A percentile compares a stretch with the other conserved stretches of the same genome.
Conservation (phyloP, 1,140 invertebrate species). For the Bombus impatiens region DNA sequence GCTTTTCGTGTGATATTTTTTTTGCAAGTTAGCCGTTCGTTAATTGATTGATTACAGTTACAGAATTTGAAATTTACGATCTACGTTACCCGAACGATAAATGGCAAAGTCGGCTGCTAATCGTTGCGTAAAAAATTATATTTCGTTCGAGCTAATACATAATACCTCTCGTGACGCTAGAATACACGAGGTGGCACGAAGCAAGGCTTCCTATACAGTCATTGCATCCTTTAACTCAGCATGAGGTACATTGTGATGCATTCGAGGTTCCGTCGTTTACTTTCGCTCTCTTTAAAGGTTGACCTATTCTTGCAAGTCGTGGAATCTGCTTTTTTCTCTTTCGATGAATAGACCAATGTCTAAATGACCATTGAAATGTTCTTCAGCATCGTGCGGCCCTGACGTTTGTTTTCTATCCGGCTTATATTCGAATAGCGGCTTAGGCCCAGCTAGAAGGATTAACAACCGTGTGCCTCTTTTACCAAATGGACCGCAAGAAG, state of each 20-base stretch:
- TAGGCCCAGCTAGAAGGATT: constrained; percentile 51
- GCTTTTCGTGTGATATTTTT: background rate
- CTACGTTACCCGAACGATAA: too few species aligned
- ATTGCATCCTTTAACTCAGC: constrained; percentile 29
- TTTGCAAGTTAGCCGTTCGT: too few species aligned
- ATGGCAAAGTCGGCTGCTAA: too few species aligned
- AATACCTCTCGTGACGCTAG: too few species aligned
- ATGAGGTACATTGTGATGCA: constrained; percentile 42
- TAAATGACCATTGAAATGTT: constrained; percentile 64
- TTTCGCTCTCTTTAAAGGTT: constrained; percentile 60
- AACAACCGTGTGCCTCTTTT: constrained; percentile 43
- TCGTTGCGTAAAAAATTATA: too few species aligned
- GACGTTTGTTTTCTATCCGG: constrained; percentile 68
- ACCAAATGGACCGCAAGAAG: constrained; percentile 5
- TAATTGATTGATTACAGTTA: too few species aligned
- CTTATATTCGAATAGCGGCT: constrained; percentile 48
- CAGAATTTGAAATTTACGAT: too few species aligned
- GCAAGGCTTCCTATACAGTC: too few species aligned
- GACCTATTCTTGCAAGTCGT: constrained; percentile 36
- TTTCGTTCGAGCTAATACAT: too few species aligned
- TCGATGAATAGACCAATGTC: background rate
- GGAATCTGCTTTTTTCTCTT: constrained; percentile 10
- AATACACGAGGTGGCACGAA: too few species aligned
- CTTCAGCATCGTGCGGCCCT: constrained; percentile 20
- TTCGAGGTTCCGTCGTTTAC: constrained; percentile 45